phyloP scores from a whole-genome alignment of 2,797 vertebrate species.

The Danio tinwini region DNA sequence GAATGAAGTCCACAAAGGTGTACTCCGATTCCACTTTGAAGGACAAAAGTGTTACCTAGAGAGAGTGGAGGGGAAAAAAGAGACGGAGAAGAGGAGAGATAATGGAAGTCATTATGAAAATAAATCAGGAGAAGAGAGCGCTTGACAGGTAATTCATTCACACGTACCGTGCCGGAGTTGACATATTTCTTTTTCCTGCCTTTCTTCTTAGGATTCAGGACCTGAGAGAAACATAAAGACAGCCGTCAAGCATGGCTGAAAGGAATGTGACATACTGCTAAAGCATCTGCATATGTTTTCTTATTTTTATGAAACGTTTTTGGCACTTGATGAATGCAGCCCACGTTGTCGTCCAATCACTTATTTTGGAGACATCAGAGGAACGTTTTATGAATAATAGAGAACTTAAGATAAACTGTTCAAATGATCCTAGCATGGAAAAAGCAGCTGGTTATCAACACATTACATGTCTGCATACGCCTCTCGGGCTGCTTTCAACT shows the following conservation, averaged over 20 bases:
- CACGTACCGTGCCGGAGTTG: constrained; percentile 92
- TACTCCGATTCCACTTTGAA: constrained; percentile 96
- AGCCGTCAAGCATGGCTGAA: constrained; percentile 35
- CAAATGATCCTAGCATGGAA: not conserved
- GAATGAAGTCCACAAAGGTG: constrained; percentile 97
- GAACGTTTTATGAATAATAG: not conserved
- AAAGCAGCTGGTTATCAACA: not conserved
- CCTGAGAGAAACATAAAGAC: constrained; percentile 70
- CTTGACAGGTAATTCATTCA: constrained; percentile 41
- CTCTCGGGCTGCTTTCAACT: not conserved
- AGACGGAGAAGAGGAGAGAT: constrained; percentile 27
- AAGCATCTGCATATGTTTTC: not conserved
- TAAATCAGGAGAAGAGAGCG: constrained; percentile 41
- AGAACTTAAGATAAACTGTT: constrained; percentile 4
- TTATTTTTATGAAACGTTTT: not conserved
- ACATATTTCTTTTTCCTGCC: constrained; percentile 97
- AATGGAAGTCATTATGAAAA: constrained; percentile 52
- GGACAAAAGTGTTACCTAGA: constrained; percentile 93
- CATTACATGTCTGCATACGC: not conserved
- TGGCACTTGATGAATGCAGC: not conserved
- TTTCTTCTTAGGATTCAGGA: constrained; percentile 94
- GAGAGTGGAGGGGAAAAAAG: constrained; percentile 41
- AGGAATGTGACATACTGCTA: constrained; percentile 13
- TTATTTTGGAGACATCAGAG: not conserved
- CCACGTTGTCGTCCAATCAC: constrained; percentile 5